A percentile compares a stretch with the other conserved stretches of the same genome.
Evolutionary conservation across 2,113 vertebrate species (phyloP).

Genomic region (Ceyx melanurus): DNA sequence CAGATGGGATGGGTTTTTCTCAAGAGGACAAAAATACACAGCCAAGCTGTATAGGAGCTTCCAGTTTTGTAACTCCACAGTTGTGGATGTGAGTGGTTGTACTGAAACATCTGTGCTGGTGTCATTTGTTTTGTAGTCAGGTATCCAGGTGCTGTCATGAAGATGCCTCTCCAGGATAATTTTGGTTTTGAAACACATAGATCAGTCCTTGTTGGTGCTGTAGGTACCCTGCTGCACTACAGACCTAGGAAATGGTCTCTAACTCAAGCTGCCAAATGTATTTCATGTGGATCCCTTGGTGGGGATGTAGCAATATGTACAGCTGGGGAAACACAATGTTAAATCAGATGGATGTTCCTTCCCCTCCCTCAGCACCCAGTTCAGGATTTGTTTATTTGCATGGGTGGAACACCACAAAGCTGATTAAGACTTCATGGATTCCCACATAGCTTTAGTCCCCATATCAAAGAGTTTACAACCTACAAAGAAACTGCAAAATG

Average conservation of each 20-base stretch:
- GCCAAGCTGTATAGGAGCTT: background rate
- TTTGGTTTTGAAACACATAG: background rate
- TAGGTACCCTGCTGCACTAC: background rate
- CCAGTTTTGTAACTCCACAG: background rate
- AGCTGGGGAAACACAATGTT: background rate
- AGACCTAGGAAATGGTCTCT: background rate
- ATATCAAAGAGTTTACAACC: slow-evolving; percentile 18
- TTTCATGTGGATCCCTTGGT: background rate
- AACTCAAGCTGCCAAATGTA: background rate
- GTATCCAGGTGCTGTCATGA: background rate
- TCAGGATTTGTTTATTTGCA: slow-evolving; percentile 38
- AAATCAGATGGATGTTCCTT: background rate
- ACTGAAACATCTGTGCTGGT: background rate
- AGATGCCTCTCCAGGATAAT: background rate
- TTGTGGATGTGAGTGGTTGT: background rate
- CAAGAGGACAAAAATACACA: background rate
- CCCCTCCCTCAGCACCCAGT: background rate
- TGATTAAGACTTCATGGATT: background rate
- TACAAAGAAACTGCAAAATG: background rate
- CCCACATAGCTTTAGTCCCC: slow-evolving; percentile 1
- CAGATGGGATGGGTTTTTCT: background rate
- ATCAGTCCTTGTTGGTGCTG: background rate
- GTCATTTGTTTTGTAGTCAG: background rate
- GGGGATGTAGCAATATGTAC: background rate
- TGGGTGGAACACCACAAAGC: slow-evolving; percentile 15